These are phyloP conservation scores for Mylabris phalerata DNA, from an alignment of 1,140 invertebrate species.

Conservation along the genomic window DNA sequence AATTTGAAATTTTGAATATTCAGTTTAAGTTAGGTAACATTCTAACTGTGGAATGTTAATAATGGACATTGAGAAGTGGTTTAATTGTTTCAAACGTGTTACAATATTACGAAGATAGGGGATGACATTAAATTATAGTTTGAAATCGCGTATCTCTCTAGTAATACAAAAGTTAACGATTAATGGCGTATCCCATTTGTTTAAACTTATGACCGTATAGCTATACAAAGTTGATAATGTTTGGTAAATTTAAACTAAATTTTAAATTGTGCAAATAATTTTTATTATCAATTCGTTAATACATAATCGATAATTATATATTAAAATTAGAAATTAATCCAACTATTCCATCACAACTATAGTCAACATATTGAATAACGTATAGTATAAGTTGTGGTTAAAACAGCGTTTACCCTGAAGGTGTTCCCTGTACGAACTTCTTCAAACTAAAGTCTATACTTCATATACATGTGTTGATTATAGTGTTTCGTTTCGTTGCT, in stretches of 20 bases:
- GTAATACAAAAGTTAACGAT: slow-evolving; percentile 13
- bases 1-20: too few relatives aligned
- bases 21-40: slow-evolving; percentile 7
- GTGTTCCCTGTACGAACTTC: background rate
- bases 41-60: slow-evolving; percentile 12
- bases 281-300: too few relatives aligned
- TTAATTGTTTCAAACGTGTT: slow-evolving; percentile 15
- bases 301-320: too few relatives aligned
- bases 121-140: slow-evolving; percentile 10
- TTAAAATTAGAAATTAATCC: too few relatives aligned
- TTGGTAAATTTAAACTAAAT: too few relatives aligned
- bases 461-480: too few relatives aligned
- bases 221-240: too few relatives aligned
- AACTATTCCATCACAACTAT: too few relatives aligned
- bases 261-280: too few relatives aligned
- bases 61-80: slow-evolving; percentile 15
- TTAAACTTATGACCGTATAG: too few relatives aligned
- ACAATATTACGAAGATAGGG: slow-evolving; percentile 9
- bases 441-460: too few relatives aligned
- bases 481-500: too few relatives aligned
- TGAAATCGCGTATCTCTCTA: slow-evolving; percentile 4
- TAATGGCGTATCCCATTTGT: background rate
- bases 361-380: background rate
- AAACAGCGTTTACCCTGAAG: background rate
- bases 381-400: slow-evolving; percentile 4